Base-by-base conservation (phyloP, 2,888 invertebrate genomes). In the Uloborus plumipes region DNA sequence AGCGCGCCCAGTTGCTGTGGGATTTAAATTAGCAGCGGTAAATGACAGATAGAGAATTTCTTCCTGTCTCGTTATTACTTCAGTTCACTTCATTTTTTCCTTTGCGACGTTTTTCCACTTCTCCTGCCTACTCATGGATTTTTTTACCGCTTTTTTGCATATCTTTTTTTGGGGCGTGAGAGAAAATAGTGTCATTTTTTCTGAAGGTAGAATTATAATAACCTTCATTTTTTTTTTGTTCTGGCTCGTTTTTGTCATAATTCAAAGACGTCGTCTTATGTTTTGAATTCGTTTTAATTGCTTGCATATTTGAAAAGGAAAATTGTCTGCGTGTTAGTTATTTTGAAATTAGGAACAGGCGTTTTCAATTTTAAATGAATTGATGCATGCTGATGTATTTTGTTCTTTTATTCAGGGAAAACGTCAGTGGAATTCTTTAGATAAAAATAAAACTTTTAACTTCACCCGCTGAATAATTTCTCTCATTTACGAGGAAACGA, bases 41-140 rank as follows among this genome's bases (percentile, higher is more conserved):
- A 80, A 74, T 80, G 80, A 80, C 80, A 80, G 80, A 80, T 80
- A 55, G 74, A 80, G 80, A 80, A 80, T 80, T 74, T 80, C 51
- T 51, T 61, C 64, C 74, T 65, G 67, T 74, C 80, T 74, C 80
- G 69, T 80, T 73, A 80, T 80, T 74, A 80, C 80, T 80, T 80
- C 79, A 73, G 73, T 79, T 80, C 74, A 74, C 69, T 80, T 80
- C 50, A 64, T 47, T 39, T 62, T 65, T 51, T 55, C 39, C 53
- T 49, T 58, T 50, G 18, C 55, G 53, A 18, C 39, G 18, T 18
- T 18, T 58, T 55, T 65, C 59, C 55, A 49, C 47, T 13, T 50
- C 15, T 47, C 18, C 16, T 51, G 18, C 76, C 61, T 47, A 49
- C 50, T 47, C 51, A 53, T 65, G 58, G 14, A 47, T 70, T 77